A percentile compares a stretch with the other conserved stretches of the same genome.
Conservation (phyloP, 2,113 vertebrate genomes). For the Gallinago undulata region DNA sequence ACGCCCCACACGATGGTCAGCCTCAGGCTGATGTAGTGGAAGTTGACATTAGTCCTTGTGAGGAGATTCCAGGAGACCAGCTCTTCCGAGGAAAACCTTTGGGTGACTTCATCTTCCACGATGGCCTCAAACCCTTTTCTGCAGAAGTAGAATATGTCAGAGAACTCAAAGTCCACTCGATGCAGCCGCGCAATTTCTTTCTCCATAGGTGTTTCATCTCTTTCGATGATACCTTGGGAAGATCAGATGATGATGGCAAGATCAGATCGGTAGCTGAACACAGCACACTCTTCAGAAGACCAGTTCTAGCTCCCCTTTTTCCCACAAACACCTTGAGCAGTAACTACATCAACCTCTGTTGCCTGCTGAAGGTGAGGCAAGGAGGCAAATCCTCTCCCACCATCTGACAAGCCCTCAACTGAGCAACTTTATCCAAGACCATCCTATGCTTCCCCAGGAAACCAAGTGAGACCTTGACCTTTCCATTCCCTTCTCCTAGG, state of each 20-base stretch:
- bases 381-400: neutral
- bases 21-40: slow-evolving; percentile 88
- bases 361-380: neutral
- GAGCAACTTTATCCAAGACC: neutral
- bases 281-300: neutral
- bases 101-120: slow-evolving; percentile 93
- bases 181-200: slow-evolving; percentile 83
- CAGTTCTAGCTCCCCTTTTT: neutral
- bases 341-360: neutral
- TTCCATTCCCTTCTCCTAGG: neutral
- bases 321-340: neutral
- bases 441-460: neutral
- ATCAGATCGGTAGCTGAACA: neutral
- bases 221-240: slow-evolving; percentile 89
- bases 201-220: slow-evolving; percentile 85
- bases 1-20: slow-evolving; percentile 90
- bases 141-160: slow-evolving; percentile 90
- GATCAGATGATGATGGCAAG: neutral
- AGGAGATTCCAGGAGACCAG: slow-evolving; percentile 97
- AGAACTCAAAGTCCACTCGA: slow-evolving; percentile 81
- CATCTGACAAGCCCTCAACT: neutral
- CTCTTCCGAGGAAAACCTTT: slow-evolving; percentile 96
- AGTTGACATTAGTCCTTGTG: slow-evolving; percentile 93
- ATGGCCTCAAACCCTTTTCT: slow-evolving; percentile 92
- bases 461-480: neutral